phyloP scores from a whole-genome alignment of 2,888 invertebrate genomes.

The Formica aserva region DNA sequence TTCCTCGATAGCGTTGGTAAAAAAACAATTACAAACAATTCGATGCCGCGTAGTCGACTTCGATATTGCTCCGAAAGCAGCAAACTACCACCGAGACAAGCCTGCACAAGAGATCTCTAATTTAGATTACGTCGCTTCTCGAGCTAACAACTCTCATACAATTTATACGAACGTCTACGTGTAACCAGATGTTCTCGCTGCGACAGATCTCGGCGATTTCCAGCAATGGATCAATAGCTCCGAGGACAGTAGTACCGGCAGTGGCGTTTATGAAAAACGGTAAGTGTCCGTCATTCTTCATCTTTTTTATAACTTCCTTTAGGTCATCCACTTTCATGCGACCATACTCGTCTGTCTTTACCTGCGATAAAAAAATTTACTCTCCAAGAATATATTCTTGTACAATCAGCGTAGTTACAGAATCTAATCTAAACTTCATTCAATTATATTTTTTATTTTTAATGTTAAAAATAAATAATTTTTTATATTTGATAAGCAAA shows the following conservation, averaged over 20 bases:
- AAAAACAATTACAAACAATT: slow-evolving; percentile 86
- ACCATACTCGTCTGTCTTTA: slow-evolving; percentile 90
- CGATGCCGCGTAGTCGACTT: slow-evolving; percentile 89
- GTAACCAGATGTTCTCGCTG: slow-evolving; percentile 90
- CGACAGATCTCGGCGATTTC: slow-evolving; percentile 90
- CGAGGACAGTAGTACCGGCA: slow-evolving; percentile 93
- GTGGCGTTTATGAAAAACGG: slow-evolving; percentile 92
- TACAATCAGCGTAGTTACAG: background rate
- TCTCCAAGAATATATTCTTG: background rate
- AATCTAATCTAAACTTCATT: background rate
- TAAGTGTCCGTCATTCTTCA: slow-evolving; percentile 86
- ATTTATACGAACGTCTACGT: slow-evolving; percentile 90
- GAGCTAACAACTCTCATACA: slow-evolving; percentile 9
- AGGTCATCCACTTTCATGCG: slow-evolving; percentile 90
- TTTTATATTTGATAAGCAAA: too few relatives aligned
- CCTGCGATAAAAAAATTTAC: slow-evolving; percentile 77
- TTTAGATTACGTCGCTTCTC: background rate
- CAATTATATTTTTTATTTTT: background rate
- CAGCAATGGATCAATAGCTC: slow-evolving; percentile 92
- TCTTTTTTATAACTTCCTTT: slow-evolving; percentile 87
- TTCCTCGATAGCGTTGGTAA: background rate
- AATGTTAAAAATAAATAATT: background rate
- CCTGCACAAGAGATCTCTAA: slow-evolving; percentile 86
- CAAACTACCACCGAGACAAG: slow-evolving; percentile 92
- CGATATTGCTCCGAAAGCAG: slow-evolving; percentile 90